Conservation (phyloP, 2,888 invertebrate genomes). For the Adineta ricciae region DNA sequence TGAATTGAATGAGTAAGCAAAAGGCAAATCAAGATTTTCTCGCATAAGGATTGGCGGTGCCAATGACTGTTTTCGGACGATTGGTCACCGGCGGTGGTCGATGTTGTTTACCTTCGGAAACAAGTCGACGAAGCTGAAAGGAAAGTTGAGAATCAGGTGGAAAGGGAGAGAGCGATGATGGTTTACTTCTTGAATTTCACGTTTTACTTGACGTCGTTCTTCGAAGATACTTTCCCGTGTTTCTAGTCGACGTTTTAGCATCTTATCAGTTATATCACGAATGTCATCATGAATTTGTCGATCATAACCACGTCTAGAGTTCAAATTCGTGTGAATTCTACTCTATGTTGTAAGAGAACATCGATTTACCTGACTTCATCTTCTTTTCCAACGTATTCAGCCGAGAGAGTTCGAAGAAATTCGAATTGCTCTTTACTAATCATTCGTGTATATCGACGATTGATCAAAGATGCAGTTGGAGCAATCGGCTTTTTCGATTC, state of each 20-base stretch:
- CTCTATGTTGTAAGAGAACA: too few relatives aligned
- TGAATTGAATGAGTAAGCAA: neutral
- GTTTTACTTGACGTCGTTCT: slow-evolving; percentile 37
- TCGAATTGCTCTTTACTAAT: slow-evolving; percentile 42
- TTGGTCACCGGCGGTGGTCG: neutral
- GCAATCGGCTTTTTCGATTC: slow-evolving; percentile 43
- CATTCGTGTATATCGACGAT: slow-evolving; percentile 41
- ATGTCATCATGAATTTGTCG: slow-evolving; percentile 42
- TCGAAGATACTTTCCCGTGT: slow-evolving; percentile 44
- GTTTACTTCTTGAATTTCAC: neutral
- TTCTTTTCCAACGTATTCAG: neutral
- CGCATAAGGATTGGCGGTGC: neutral
- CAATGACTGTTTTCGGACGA: neutral
- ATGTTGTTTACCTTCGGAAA: neutral
- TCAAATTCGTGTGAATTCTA: neutral
- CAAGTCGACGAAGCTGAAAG: neutral
- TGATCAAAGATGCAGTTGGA: slow-evolving; percentile 44
- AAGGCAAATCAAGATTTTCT: neutral
- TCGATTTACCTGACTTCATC: neutral
- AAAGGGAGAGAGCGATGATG: neutral
- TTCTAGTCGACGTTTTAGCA: slow-evolving; percentile 42
- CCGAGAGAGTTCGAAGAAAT: neutral
- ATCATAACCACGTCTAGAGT: slow-evolving; percentile 39
- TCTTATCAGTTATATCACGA: slow-evolving; percentile 42
- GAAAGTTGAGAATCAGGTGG: neutral